Percentiles rank a stretch among this genome's conserved stretches.
Evolutionary conservation across 1,140 invertebrate genomes (phyloP).

Genomic region (Conopomorpha cramerella): DNA sequence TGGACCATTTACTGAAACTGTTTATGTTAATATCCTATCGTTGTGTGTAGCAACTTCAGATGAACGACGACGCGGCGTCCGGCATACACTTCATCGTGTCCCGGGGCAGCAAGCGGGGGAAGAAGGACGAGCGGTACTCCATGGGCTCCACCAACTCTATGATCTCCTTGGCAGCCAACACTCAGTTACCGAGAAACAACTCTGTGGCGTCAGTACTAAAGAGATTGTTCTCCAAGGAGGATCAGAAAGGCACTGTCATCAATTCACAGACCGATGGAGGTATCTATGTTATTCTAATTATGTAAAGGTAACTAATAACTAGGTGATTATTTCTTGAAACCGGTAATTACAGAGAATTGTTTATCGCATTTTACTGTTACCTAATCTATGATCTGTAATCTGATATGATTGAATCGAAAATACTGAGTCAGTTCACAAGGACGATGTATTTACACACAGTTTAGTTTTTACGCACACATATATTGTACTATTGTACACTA

Average conservation of each 20-base stretch:
- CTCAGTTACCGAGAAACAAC: slow-evolving; percentile 64
- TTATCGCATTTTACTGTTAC: no score
- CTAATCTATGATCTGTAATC: no score
- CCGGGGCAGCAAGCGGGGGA: slow-evolving; percentile 48
- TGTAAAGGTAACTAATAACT: no score
- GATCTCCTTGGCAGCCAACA: slow-evolving; percentile 50
- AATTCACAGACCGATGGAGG: slow-evolving; percentile 24
- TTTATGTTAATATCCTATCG: background rate
- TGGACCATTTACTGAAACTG: no score
- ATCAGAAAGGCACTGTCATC: slow-evolving; percentile 32
- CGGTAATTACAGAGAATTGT: no score
- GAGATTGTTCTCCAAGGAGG: slow-evolving; percentile 75
- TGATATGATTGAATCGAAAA: no score
- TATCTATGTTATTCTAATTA: no score
- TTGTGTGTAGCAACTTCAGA: slow-evolving; percentile 42
- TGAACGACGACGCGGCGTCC: slow-evolving; percentile 68
- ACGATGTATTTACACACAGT: no score
- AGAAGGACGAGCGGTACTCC: slow-evolving; percentile 44
- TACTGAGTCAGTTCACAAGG: no score
- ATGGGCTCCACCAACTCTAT: slow-evolving; percentile 55
- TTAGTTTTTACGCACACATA: no score
- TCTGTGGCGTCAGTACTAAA: slow-evolving; percentile 77
- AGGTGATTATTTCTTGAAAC: no score
- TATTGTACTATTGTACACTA: no score
- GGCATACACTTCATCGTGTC: slow-evolving; percentile 74